phyloP scores from a whole-genome alignment of 2,113 vertebrate species.

The Nothocercus julius region DNA sequence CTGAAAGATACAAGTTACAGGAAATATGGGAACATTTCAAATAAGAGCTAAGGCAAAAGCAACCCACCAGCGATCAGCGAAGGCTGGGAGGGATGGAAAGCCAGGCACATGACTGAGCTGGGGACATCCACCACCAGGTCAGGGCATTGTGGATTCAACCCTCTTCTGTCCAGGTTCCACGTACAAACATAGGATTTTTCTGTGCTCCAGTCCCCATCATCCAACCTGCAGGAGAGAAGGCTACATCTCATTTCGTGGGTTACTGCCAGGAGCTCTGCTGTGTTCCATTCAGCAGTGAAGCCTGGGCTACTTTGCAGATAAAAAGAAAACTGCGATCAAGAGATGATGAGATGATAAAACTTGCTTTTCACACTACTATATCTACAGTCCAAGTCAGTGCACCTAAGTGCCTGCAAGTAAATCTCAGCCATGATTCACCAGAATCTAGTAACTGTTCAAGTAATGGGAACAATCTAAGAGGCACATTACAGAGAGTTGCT shows the following conservation, averaged over 20 bases:
- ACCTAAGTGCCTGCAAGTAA: neutral
- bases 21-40: neutral
- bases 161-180: constrained; percentile 91
- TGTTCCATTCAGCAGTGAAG: neutral
- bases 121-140: constrained; percentile 83
- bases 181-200: constrained; percentile 86
- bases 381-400: neutral
- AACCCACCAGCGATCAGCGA: constrained; percentile 85
- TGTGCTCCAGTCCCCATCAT: constrained; percentile 88
- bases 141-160: constrained; percentile 79
- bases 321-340: neutral
- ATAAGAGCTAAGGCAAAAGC: neutral
- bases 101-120: constrained; percentile 83
- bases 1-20: neutral
- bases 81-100: constrained; percentile 87
- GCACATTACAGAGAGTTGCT: neutral
- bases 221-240: constrained; percentile 74
- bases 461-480: neutral
- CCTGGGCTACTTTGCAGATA: neutral
- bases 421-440: neutral
- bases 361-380: neutral
- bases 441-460: neutral
- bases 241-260: neutral
- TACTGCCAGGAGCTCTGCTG: neutral
- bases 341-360: neutral